A percentile compares a stretch with the other conserved stretches of the same genome.
These are phyloP conservation scores for Campylomormyrus numenius DNA, from an alignment of 2,113 vertebrate species.

Conservation along the genomic window DNA sequence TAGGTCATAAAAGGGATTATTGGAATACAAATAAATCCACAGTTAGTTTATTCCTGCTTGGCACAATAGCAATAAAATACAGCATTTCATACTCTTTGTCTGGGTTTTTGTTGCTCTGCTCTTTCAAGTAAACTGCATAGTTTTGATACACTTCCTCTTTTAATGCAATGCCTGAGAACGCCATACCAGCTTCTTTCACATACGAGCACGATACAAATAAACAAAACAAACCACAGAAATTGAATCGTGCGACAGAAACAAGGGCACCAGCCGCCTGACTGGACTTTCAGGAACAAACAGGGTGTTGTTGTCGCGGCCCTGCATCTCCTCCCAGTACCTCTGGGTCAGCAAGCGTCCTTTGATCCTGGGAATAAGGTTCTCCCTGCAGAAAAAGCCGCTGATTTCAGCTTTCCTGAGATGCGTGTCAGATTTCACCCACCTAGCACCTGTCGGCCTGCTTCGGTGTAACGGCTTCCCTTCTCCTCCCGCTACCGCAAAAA, in stretches of 20 bases:
- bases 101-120: background rate
- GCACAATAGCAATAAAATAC: background rate
- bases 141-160: background rate
- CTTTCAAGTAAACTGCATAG: background rate
- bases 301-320: background rate
- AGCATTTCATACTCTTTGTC: background rate
- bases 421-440: constrained; percentile 19
- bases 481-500: background rate
- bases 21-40: background rate
- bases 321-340: background rate
- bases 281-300: background rate
- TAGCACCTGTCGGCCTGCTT: constrained; percentile 2
- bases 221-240: background rate
- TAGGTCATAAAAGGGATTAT: background rate
- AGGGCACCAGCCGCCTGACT: background rate
- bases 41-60: background rate
- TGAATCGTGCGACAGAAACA: background rate
- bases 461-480: background rate
- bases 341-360: background rate
- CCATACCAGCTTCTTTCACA: background rate
- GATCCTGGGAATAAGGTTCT: background rate
- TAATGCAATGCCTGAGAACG: background rate
- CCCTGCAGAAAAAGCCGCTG: constrained; percentile 6
- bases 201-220: background rate
- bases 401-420: background rate